phyloP scores from a whole-genome alignment of 2,888 invertebrate species.

The Cantharis rustica region DNA sequence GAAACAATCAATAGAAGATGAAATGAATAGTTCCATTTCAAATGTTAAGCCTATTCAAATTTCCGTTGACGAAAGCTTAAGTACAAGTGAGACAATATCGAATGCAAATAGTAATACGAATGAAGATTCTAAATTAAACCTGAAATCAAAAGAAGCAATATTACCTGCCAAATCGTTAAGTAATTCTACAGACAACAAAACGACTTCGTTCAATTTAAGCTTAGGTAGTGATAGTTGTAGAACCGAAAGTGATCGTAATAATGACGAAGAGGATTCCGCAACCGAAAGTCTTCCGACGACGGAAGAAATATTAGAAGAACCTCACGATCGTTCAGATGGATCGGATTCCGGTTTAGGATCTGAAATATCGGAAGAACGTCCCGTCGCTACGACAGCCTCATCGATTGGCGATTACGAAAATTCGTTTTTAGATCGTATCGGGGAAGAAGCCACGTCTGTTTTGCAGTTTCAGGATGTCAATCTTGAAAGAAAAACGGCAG shows the following conservation, averaged over 20 bases:
- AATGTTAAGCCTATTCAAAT: constrained; percentile 31
- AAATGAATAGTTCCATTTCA: constrained; percentile 18
- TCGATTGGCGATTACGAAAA: constrained; percentile 57
- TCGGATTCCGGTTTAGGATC: constrained; percentile 84
- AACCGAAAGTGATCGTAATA: constrained; percentile 60
- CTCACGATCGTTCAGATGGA: constrained; percentile 75
- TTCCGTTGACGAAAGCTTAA: constrained; percentile 36
- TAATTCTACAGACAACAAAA: background rate
- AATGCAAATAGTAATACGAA: constrained; percentile 35
- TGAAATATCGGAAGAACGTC: constrained; percentile 68
- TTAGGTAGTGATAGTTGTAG: constrained; percentile 48
- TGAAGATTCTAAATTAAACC: constrained; percentile 45
- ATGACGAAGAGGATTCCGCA: constrained; percentile 67
- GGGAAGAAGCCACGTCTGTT: constrained; percentile 35
- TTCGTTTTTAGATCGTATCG: constrained; percentile 57
- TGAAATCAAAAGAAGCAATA: constrained; percentile 44
- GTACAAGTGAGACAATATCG: constrained; percentile 38
- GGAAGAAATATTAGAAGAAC: constrained; percentile 63
- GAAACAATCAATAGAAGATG: constrained; percentile 35
- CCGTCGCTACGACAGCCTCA: constrained; percentile 37
- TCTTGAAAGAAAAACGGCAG: constrained; percentile 3
- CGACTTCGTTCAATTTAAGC: background rate
- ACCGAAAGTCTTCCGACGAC: constrained; percentile 65
- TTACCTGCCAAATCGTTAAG: background rate
- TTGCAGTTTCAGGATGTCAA: constrained; percentile 10